phyloP scores from a whole-genome alignment of 2,888 invertebrate genomes.

The Macrophya annulata region DNA sequence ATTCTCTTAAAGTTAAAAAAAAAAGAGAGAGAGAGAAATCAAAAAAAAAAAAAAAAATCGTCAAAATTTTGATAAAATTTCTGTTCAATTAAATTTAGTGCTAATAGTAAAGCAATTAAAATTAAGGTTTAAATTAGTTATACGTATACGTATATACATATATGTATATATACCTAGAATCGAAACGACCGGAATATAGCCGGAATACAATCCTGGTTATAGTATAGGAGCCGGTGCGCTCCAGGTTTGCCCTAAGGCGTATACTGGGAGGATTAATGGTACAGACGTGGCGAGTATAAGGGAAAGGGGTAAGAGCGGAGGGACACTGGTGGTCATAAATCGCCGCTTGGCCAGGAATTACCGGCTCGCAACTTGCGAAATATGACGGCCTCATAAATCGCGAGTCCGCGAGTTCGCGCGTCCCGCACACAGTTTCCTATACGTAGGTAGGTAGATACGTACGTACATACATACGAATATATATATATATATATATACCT shows the following conservation, averaged over 20 bases:
- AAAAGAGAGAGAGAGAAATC: no score
- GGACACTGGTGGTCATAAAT: constrained; percentile 82
- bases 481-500: not conserved
- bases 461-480: no score
- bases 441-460: no score
- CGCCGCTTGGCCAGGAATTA: constrained; percentile 82
- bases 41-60: no score
- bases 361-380: constrained; percentile 83
- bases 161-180: not conserved
- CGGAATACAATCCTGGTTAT: not conserved
- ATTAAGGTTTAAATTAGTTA: not conserved
- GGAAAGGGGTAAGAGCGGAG: constrained; percentile 70
- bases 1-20: no score
- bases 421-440: constrained; percentile 66
- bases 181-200: not conserved
- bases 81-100: no score
- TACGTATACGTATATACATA: not conserved
- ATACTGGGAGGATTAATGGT: constrained; percentile 42
- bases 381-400: constrained; percentile 83
- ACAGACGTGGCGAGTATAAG: constrained; percentile 45
- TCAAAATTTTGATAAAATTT: not conserved
- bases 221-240: not conserved
- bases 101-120: not conserved
- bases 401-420: constrained; percentile 78
- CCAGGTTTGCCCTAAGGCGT: constrained; percentile 31